A percentile compares a stretch with the other conserved stretches of the same genome.
phyloP scores from a whole-genome alignment of 2,797 vertebrate genomes.

The Mycteria americana region DNA sequence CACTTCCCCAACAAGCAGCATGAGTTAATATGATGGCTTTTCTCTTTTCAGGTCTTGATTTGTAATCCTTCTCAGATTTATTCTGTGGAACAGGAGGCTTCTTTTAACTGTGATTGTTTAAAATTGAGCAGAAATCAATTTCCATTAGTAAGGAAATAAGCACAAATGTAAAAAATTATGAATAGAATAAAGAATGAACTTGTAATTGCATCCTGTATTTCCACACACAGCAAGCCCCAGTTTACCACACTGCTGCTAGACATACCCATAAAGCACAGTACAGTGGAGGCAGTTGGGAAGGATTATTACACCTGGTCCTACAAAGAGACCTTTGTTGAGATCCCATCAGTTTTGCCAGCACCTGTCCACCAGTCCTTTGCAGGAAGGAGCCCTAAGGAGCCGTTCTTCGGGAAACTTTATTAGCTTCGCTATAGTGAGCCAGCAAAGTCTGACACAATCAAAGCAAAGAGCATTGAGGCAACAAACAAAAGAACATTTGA shows the following conservation, averaged over 20 bases:
- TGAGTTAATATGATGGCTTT: background rate
- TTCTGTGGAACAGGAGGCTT: background rate
- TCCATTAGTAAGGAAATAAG: constrained; percentile 52
- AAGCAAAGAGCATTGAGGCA: background rate
- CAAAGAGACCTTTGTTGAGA: background rate
- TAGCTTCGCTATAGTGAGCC: background rate
- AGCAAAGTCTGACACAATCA: background rate
- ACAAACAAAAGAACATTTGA: background rate
- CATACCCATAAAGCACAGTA: background rate
- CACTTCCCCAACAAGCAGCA: background rate
- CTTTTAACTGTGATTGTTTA: background rate
- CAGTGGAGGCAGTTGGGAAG: background rate
- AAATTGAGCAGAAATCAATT: constrained; percentile 40
- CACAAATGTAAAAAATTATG: background rate
- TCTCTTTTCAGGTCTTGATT: background rate
- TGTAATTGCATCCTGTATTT: constrained; percentile 3
- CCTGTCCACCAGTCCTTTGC: background rate
- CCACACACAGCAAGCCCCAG: background rate
- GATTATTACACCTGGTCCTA: background rate
- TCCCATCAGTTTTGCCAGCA: background rate
- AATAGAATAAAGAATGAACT: background rate
- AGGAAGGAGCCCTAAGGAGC: constrained; percentile 26
- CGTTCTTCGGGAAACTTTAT: constrained; percentile 1
- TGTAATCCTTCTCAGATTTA: background rate
- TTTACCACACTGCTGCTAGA: background rate